Base-by-base conservation (phyloP, 2,797 vertebrate species). In the Nannoperca australis region DNA sequence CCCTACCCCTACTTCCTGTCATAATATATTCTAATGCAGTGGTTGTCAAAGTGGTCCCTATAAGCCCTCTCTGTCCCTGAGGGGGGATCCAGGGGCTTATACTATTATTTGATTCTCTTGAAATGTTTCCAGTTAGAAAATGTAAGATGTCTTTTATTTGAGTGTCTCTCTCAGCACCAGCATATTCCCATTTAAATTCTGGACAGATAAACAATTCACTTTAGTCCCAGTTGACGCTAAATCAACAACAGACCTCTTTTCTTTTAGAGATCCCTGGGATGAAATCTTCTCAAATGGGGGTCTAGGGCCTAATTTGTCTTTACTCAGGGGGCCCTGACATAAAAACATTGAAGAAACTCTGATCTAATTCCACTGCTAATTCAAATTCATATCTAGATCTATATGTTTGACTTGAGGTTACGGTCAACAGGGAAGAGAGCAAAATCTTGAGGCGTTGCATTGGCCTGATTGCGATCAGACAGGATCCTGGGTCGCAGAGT, bases 401-500 rank as follows among this genome's bases (percentile, higher is more conserved):
- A 75, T 62, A 60, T 79, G 78, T 83, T 77, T 86, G 88, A 85
- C 81, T 62, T 58, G 70, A 78, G 73, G 82, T 79, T 81, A 62
- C 60, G 78, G 80, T 80, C 61, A 2, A 63, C 74, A 71, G 73
- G 71, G 79, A 82, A 79, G 70, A 61, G 78, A 78, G 70, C 1
- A 34, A 75, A 86, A 83, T 86, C 68, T 87, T 91, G 69, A 87
- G 85, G 81, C 76, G 38, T 73, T 69, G 55, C 77, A 49, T 44
- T 83, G 82, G 82, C 79, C 73, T 86, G 83, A 88, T 87, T 88
- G 89, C 66, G 65, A 89, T 85, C 90, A 79, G 85, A 89, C 20
- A n/a, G 63, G 79, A 85, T 85, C 84, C 88, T 65, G 56, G 74
- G 65, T 73, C 64, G 50, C 80, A 36, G 73, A 76, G 88, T 93